These are phyloP conservation scores for Phasianus colchicus DNA, from an alignment of 2,113 vertebrate species.

Conservation along the genomic window DNA sequence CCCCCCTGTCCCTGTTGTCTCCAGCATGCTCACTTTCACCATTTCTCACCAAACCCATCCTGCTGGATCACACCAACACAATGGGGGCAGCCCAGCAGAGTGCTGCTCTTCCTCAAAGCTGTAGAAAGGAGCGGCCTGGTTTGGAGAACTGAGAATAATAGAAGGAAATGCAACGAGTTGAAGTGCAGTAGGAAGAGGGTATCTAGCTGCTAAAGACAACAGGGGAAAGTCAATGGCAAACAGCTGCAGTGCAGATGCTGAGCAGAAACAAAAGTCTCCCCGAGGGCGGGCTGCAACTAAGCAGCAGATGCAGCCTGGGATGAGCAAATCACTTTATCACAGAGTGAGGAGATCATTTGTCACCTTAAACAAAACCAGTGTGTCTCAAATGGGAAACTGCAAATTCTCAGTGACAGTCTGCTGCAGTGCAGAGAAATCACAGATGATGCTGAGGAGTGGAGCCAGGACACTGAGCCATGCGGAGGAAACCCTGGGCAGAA, in stretches of 20 bases:
- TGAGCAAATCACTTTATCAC: conserved; percentile 11
- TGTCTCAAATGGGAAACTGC: conserved; percentile 30
- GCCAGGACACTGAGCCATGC: not conserved
- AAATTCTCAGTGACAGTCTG: not conserved
- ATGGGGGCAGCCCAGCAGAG: not conserved
- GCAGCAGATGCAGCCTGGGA: conserved; percentile 2
- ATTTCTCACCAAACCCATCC: not conserved
- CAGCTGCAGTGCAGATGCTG: conserved; percentile 56
- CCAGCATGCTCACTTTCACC: accelerated
- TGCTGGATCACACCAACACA: accelerated
- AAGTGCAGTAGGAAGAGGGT: not conserved
- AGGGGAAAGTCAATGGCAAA: conserved; percentile 41
- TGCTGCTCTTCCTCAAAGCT: not conserved
- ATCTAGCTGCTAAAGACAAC: not conserved
- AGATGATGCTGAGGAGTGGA: not conserved
- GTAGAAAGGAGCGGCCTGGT: not conserved
- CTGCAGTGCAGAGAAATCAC: not conserved
- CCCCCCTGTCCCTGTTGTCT: not conserved
- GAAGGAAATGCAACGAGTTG: not conserved
- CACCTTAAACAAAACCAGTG: conserved; percentile 11
- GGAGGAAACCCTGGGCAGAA: not conserved
- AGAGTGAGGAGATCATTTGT: conserved; percentile 23
- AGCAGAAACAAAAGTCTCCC: conserved; percentile 1
- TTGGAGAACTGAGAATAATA: conserved; percentile 9
- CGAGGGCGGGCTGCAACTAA: not conserved